These are phyloP conservation scores for Nomada fabriciana DNA, from an alignment of 2,888 invertebrate species.

Conservation along the genomic window DNA sequence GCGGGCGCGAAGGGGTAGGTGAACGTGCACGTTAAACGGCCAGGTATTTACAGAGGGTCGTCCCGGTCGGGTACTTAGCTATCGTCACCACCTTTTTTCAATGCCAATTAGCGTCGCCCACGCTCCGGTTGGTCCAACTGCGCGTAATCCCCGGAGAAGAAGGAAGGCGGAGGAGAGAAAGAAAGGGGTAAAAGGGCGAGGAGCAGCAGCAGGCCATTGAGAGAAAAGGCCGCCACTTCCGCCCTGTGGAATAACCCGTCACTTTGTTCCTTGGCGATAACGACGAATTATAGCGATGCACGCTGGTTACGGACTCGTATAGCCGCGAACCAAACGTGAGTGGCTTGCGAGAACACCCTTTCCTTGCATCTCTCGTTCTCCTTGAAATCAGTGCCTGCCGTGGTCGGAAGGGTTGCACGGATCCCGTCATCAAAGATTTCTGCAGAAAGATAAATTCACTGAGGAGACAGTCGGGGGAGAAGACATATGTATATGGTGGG, in stretches of 20 bases:
- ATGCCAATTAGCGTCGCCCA: conserved; percentile 80
- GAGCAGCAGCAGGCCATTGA: conserved; percentile 31
- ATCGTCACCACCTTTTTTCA: conserved; percentile 81
- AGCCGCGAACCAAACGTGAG: neutral
- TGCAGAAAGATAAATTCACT: neutral
- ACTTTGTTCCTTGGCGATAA: conserved; percentile 58
- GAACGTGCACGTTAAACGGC: conserved; percentile 40
- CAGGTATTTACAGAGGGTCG: conserved; percentile 57
- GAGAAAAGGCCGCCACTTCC: conserved; percentile 56
- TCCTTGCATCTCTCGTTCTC: neutral
- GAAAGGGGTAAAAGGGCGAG: conserved; percentile 26
- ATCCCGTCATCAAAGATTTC: conserved; percentile 18
- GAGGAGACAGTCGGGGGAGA: too few relatives aligned
- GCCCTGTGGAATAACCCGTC: conserved; percentile 64
- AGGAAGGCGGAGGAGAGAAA: conserved; percentile 2
- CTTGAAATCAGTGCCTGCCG: neutral
- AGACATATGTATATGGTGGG: neutral
- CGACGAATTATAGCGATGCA: conserved; percentile 46
- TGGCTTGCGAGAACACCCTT: neutral
- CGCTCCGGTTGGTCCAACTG: conserved; percentile 66
- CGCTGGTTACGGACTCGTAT: conserved; percentile 11
- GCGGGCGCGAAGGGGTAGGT: conserved; percentile 1
- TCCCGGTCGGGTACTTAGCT: conserved; percentile 72
- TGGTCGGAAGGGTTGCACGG: neutral
- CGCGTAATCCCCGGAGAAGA: conserved; percentile 43